Evolutionary conservation across 2,113 vertebrate species (phyloP), one percentile per base, ranked within the genome.

Genomic region (Ranitomeya variabilis): DNA sequence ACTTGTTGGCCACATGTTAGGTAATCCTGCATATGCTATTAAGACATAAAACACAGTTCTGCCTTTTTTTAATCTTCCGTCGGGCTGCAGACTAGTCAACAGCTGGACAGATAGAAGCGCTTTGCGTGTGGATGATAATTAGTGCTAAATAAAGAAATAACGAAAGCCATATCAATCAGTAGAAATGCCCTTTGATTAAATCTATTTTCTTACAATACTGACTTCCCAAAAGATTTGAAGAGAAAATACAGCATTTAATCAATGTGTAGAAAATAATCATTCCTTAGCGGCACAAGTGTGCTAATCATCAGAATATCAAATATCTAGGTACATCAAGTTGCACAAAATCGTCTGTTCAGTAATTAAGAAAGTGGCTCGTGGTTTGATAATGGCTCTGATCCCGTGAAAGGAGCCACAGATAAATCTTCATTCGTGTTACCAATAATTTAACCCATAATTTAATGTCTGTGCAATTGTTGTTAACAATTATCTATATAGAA

Each of bases 1-100:
- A 95, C 95, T 95, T 95, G 94, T 94, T 92, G 90, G 94, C 94
- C 95, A 95, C 94, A 94, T 95, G 95, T 95, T 76, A 76, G 73
- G 73, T 76, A 76, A 76, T 96, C 69, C 69, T 74, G 67, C 67
- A 85, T 81, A 60, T 85, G 83, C 69, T 85, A 57, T 74, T 59
- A 74, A 85, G 69, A 66, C 76, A 86, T 86, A 62, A 84, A 52
- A 69, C 15, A 54, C 71, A 71, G 81, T 69, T 83, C 14, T 23
- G 81, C 45, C 14, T 64, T 54, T 69, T 64, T 69, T 84, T 66
- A 67, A 55, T 84, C 82, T 83, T 83, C 82, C 66, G 26, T 23
- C 82, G 12, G 62, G n/a, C 37, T 83, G 21, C 66, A 84, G 64
- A 55, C 19, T 69, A 69, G 66, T 71, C 82, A 71, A 69, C 45